A percentile compares a stretch with the other conserved stretches of the same genome.
Evolutionary conservation across 2,888 invertebrate species (phyloP).

Genomic region (Drepana falcataria): DNA sequence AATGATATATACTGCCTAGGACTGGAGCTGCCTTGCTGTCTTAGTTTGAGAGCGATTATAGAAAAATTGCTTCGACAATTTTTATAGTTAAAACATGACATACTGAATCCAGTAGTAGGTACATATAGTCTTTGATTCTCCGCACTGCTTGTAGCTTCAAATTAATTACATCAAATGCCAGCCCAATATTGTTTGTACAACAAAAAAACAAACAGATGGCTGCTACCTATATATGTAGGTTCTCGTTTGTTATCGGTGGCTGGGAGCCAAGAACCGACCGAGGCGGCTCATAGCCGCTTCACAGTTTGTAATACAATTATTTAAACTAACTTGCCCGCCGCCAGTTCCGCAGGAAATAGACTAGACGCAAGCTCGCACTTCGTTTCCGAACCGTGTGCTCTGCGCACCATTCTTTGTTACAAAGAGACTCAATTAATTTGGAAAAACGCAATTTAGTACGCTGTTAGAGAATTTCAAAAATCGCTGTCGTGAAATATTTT

Average conservation of each 20-base stretch:
- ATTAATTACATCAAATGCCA: not conserved
- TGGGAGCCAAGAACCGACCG: constrained; percentile 7
- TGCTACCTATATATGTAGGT: not conserved
- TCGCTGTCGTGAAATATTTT: no score
- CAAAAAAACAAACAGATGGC: not conserved
- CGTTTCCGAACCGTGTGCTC: not conserved
- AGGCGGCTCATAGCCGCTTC: constrained; percentile 24
- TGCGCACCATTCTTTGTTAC: not conserved
- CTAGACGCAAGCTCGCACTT: constrained; percentile 1
- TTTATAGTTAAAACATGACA: no score
- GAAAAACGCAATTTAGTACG: not conserved
- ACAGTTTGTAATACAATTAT: constrained; percentile 25
- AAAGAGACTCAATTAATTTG: not conserved
- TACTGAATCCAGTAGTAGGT: no score
- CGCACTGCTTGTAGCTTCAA: not conserved
- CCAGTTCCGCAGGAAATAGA: constrained; percentile 9
- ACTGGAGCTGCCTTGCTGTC: no score
- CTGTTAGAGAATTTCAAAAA: no score
- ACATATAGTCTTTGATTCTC: no score
- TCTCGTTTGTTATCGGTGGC: not conserved
- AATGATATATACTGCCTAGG: no score
- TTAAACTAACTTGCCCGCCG: constrained; percentile 18
- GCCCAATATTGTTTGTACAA: not conserved
- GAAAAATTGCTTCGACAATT: no score
- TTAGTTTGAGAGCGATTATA: no score